Conservation (phyloP, 92 coral and sea anemone species). For the Palythoa heliodiscus region DNA sequence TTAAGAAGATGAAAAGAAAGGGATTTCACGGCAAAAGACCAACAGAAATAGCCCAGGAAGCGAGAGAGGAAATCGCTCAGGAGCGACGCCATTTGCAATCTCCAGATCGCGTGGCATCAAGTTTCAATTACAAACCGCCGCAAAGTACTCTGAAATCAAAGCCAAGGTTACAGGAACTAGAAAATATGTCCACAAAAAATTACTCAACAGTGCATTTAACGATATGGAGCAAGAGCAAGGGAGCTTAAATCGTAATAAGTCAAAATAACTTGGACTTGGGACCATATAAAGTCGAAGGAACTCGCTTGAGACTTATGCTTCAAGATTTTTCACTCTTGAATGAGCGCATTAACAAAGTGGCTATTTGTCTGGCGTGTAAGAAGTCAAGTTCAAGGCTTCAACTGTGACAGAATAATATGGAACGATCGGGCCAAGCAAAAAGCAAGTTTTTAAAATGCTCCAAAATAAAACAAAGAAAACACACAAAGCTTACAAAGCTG, state of each 20-base stretch:
- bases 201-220: neutral
- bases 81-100: neutral
- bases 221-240: conserved; percentile 5
- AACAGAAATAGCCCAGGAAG: conserved; percentile 22
- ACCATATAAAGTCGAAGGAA: conserved; percentile 2
- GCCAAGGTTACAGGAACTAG: neutral
- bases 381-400: conserved; percentile 34
- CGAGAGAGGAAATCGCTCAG: neutral
- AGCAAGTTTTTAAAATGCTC: conserved; percentile 44
- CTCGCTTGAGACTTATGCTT: conserved; percentile 42
- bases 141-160: conserved; percentile 5
- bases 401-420: conserved; percentile 41
- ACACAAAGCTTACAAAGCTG: too few relatives aligned
- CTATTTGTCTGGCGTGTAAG: conserved; percentile 41
- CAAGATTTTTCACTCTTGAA: conserved; percentile 38
- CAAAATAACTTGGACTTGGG: conserved; percentile 29
- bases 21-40: conserved; percentile 25
- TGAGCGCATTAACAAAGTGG: conserved; percentile 34
- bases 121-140: neutral
- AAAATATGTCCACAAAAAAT: neutral
- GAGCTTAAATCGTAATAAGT: neutral
- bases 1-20: conserved; percentile 9
- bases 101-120: conserved; percentile 1
- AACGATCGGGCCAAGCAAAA: conserved; percentile 36
- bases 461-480: too few relatives aligned